Percentiles rank a stretch among this genome's conserved stretches.
Conservation (phyloP, 2,113 vertebrate species). For the Numenius arquata region DNA sequence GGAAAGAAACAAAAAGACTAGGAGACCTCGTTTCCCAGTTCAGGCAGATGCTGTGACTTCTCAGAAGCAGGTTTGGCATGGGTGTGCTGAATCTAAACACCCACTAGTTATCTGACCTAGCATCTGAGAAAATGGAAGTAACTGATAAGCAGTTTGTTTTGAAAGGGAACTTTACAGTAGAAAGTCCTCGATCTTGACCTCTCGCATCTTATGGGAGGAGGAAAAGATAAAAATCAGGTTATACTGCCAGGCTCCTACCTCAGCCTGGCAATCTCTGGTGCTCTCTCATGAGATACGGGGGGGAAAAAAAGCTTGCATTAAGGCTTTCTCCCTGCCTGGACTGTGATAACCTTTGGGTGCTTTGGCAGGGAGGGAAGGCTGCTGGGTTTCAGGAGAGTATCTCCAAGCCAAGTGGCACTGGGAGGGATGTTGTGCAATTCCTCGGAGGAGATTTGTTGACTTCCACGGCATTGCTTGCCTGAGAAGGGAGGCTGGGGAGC, state of each 20-base stretch:
- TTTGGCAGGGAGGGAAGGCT: neutral
- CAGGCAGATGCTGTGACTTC: neutral
- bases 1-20: neutral
- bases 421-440: neutral
- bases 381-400: neutral
- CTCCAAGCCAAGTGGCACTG: neutral
- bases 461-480: neutral
- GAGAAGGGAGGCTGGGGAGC: neutral
- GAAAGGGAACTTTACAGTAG: neutral
- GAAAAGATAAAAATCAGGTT: neutral
- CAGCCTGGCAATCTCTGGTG: neutral
- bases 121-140: neutral
- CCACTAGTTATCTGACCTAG: neutral
- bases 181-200: neutral
- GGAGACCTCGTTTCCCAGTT: neutral
- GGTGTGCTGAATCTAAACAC: neutral
- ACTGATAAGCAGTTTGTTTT: conserved; percentile 17
- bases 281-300: neutral
- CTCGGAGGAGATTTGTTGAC: neutral
- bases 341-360: neutral
- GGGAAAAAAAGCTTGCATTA: neutral
- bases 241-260: neutral
- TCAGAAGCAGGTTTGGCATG: neutral
- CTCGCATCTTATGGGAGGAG: neutral
- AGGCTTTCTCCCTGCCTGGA: neutral